Evolutionary conservation across 2,797 vertebrate genomes (phyloP).

Genomic region (Sebastes matsubarae): DNA sequence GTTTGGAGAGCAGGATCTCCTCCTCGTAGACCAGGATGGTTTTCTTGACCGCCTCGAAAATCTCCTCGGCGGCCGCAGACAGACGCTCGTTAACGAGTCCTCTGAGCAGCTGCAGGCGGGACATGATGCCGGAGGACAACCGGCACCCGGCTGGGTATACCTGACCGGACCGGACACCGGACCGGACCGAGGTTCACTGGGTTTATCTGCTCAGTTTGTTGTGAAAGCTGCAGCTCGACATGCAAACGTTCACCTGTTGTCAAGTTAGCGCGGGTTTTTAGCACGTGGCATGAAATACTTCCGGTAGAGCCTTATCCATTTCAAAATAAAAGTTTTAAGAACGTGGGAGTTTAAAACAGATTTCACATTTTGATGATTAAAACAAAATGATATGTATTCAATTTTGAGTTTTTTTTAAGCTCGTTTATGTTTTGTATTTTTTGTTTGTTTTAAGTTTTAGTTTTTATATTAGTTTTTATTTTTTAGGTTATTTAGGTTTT

Average conservation of each 20-base stretch:
- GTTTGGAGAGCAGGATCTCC: conserved; percentile 60
- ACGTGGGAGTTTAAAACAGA: not conserved
- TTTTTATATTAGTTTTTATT: not conserved
- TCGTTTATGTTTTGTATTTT: no score
- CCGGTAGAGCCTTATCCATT: not conserved
- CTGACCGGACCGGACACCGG: no score
- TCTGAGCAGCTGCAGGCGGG: conserved; percentile 47
- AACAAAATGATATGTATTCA: not conserved
- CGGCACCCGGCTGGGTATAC: not conserved
- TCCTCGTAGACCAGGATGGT: conserved; percentile 68
- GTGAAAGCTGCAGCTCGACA: not conserved
- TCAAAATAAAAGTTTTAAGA: conserved; percentile 20
- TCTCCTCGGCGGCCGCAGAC: conserved; percentile 58
- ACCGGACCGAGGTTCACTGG: no score
- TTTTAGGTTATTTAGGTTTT: not conserved
- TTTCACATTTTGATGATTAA: not conserved
- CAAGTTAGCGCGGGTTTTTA: not conserved
- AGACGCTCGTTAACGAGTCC: conserved; percentile 70
- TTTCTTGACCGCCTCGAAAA: conserved; percentile 52
- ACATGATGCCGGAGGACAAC: conserved; percentile 27
- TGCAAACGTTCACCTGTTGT: not conserved
- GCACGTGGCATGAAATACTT: not conserved
- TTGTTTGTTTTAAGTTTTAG: not conserved
- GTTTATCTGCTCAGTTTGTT: not conserved
- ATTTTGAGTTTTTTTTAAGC: no score